Conservation (phyloP, 2,113 vertebrate genomes). For the Burhinus bistriatus region DNA sequence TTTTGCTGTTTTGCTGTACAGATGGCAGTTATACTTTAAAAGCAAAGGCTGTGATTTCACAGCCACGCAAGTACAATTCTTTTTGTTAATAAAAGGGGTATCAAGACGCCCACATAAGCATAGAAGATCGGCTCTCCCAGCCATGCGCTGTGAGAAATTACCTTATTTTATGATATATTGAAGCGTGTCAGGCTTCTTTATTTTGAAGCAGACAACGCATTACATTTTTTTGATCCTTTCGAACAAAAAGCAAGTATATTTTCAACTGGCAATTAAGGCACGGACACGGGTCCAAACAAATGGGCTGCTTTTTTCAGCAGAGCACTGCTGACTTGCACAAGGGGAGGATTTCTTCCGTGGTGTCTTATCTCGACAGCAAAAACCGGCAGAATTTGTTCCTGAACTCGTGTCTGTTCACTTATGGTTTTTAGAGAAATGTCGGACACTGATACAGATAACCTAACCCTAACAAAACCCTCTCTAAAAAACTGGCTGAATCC, state of each 20-base stretch:
- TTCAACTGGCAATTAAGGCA: neutral
- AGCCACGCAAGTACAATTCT: fast-evolving
- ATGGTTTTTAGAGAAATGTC: fast-evolving
- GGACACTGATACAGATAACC: neutral
- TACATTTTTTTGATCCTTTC: neutral
- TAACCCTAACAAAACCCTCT: neutral
- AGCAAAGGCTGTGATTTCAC: neutral
- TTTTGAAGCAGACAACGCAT: neutral
- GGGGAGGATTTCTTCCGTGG: neutral
- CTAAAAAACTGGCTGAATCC: neutral
- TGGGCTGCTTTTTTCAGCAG: neutral
- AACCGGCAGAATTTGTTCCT: neutral
- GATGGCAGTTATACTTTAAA: fast-evolving
- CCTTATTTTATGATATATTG: fast-evolving
- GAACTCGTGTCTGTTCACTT: neutral
- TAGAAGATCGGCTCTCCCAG: neutral
- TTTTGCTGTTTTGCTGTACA: fast-evolving
- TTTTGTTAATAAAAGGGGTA: neutral
- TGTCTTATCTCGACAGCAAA: neutral
- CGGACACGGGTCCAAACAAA: fast-evolving
- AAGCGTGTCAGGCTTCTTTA: neutral
- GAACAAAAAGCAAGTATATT: neutral
- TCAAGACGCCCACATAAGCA: neutral
- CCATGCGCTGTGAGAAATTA: fast-evolving
- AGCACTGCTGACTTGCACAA: neutral